Percentiles rank a stretch among this genome's conserved stretches.
Evolutionary conservation across 1,140 invertebrate genomes (phyloP).

Genomic region (Cepaea nemoralis): DNA sequence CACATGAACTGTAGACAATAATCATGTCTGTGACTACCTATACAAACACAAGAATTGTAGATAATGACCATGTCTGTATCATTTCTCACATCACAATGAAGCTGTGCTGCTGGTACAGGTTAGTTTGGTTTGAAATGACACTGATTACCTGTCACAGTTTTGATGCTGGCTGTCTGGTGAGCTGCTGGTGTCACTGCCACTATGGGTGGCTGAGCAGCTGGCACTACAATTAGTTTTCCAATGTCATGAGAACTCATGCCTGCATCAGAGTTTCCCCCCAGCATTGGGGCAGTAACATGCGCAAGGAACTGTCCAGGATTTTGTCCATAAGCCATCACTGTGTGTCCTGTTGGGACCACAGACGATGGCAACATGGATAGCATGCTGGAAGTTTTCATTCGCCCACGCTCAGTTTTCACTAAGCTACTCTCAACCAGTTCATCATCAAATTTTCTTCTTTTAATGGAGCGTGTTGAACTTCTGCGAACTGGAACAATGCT

Average conservation of each 20-base stretch:
- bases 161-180: neutral
- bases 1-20: too few relatives aligned
- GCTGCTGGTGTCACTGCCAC: neutral
- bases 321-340: neutral
- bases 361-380: neutral
- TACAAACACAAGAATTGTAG: too few relatives aligned
- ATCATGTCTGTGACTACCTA: too few relatives aligned
- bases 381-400: slow-evolving; percentile 31
- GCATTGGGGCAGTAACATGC: neutral
- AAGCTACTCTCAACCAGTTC: slow-evolving; percentile 84
- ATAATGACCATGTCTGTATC: too few relatives aligned
- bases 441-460: slow-evolving; percentile 95
- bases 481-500: slow-evolving; percentile 49
- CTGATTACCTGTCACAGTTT: neutral
- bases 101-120: too few relatives aligned
- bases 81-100: too few relatives aligned
- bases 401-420: slow-evolving; percentile 61
- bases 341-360: neutral
- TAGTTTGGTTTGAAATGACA: too few relatives aligned
- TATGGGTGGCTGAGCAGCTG: neutral
- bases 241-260: neutral
- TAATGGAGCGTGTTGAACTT: slow-evolving; percentile 92
- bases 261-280: neutral
- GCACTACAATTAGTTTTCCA: neutral
- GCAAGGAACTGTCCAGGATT: neutral